Base-by-base conservation (phyloP, 2,113 vertebrate species). In the Thalassoma bifasciatum region DNA sequence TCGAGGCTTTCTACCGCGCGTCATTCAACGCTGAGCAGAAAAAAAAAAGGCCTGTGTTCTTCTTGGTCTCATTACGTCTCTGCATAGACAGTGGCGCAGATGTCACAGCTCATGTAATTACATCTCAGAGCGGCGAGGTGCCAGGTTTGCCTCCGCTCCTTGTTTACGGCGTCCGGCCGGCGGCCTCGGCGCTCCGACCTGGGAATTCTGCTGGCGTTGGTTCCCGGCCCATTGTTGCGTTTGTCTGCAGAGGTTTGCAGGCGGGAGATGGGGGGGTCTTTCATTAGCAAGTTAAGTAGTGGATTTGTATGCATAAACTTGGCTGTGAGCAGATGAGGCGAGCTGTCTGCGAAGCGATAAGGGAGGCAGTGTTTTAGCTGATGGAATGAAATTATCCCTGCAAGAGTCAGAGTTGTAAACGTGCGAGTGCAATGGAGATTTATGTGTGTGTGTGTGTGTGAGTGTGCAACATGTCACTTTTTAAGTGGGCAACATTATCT, bases 281-380 rank as follows among this genome's bases (percentile, higher is more conserved):
- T 82, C 77, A 89, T 88, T 75, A 85, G 73, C 73, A 86, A 79
- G 74, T 83, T 77, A 85, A 86, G 74, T 58, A 72, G 79, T 21
- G 52, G 38, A 79, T 85, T 81, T 81, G 74, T 86, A 87, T 90
- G 73, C 76, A 84, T 57, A 68, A 69, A 74, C 56, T 65, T 60
- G 7, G 52, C 81, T 82, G 66, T 26, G 67, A 70, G 66, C 37
- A 17, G 76, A 72, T 36, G 72, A 78, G 72, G 36, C 23, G 17
- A 47, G 70, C 69, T 30, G 72, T 51, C 72, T 72, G 75, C 72
- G 61, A 70, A 75, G 51, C 49, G 71, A 83, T 84, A 57, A 75
- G 72, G 70, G 80, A 70, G 62, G 52, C 21, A 54, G 12, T 79
- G 80, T 72, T 82, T 87, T 47, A 73, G 70, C 49, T 86, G 73